Percentiles rank a stretch among this genome's conserved stretches.
Evolutionary conservation across 1,140 invertebrate species (phyloP).

Genomic region (Drosophila ogumai): DNA sequence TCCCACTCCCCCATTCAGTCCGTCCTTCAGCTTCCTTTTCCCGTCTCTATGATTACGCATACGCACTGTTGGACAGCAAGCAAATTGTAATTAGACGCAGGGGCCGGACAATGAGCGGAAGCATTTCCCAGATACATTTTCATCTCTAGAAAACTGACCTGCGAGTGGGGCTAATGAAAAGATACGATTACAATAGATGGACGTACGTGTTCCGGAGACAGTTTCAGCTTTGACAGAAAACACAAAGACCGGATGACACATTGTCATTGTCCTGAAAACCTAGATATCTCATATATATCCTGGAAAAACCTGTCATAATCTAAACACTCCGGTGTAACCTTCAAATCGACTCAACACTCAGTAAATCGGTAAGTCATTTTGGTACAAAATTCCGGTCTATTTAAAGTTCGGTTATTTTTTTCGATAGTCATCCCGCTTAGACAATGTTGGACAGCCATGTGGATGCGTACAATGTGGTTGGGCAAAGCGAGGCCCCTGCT

Average conservation of each 20-base stretch:
- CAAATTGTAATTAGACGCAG: conserved; percentile 72
- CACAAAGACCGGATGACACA: neutral
- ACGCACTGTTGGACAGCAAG: conserved; percentile 65
- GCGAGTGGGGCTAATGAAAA: conserved; percentile 5
- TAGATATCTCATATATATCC: neutral
- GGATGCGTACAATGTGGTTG: neutral
- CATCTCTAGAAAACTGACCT: conserved; percentile 15
- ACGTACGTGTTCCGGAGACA: neutral
- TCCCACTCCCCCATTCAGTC: conserved; percentile 21
- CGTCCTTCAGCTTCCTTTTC: conserved; percentile 20
- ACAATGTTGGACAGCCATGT: conserved; percentile 40
- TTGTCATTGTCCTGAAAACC: neutral
- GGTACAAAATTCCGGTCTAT: conserved; percentile 29
- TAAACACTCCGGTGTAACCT: neutral
- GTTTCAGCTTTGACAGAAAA: neutral
- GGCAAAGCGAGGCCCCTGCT: neutral
- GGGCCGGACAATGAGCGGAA: conserved; percentile 44
- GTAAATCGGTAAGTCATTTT: conserved; percentile 29
- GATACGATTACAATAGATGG: neutral
- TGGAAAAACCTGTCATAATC: neutral
- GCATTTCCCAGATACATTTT: conserved; percentile 13
- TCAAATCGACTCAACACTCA: conserved; percentile 26
- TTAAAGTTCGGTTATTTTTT: conserved; percentile 9
- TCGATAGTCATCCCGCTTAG: neutral
- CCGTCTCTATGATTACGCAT: conserved; percentile 62